Conservation (phyloP, 2,797 vertebrate genomes). For the Pempheris klunzingeri region DNA sequence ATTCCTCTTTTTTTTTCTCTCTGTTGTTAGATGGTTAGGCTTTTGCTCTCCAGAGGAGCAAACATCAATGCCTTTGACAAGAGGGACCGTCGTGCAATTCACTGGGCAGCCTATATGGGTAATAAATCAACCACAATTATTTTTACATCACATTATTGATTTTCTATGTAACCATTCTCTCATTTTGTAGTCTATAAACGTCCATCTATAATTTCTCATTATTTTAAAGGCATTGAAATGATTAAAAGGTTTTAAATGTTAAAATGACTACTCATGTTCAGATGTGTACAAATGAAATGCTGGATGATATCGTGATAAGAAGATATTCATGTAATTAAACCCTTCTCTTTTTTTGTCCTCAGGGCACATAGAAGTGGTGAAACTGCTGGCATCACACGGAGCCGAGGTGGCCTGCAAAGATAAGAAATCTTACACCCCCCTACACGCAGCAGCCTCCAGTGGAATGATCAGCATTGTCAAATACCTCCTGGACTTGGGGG, state of each 20-base stretch:
- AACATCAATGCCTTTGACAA: constrained; percentile 99
- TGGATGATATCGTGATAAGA: neutral
- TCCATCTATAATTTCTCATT: neutral
- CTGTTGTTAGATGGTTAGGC: constrained; percentile 93
- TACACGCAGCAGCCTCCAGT: constrained; percentile 97
- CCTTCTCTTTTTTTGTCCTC: constrained; percentile 18
- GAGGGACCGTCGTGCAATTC: constrained; percentile 97
- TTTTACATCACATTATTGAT: neutral
- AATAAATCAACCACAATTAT: constrained; percentile 52
- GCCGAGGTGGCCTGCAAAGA: constrained; percentile 98
- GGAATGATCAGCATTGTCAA: constrained; percentile 98
- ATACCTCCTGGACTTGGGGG: constrained; percentile 95
- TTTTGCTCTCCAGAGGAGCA: constrained; percentile 96
- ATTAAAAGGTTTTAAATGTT: neutral
- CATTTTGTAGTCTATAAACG: neutral
- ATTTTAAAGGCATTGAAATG: neutral
- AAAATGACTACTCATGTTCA: neutral
- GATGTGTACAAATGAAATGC: neutral
- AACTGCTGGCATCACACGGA: constrained; percentile 93
- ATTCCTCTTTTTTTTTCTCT: neutral
- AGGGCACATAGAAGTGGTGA: constrained; percentile 99
- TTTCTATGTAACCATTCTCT: neutral
- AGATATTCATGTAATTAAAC: constrained; percentile 12
- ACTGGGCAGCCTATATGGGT: constrained; percentile 99
- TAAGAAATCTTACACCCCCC: constrained; percentile 96